Evolutionary conservation across 2,113 vertebrate species (phyloP).

Genomic region (Trichomycterus rosablanca): DNA sequence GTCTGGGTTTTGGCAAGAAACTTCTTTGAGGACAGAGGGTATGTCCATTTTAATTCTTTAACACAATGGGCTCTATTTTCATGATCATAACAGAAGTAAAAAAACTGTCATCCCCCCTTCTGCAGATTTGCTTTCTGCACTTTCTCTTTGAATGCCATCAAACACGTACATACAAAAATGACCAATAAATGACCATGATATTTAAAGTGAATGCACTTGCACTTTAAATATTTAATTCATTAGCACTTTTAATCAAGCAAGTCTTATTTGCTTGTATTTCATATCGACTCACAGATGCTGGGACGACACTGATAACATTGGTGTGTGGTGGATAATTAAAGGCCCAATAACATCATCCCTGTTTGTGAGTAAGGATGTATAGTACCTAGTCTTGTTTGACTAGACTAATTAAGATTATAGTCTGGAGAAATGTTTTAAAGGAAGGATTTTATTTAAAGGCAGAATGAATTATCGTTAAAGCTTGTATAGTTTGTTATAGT

Average conservation of each 20-base stretch:
- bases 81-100: too few species aligned
- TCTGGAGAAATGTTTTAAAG: too few species aligned
- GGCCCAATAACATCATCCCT: constrained; percentile 68
- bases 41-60: too few species aligned
- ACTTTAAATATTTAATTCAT: constrained; percentile 1
- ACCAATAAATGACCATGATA: background rate
- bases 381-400: too few species aligned
- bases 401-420: too few species aligned
- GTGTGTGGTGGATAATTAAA: constrained; percentile 74
- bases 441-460: background rate
- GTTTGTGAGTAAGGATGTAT: constrained; percentile 58
- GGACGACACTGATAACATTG: constrained; percentile 66
- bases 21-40: constrained; percentile 67
- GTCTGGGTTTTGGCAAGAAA: constrained; percentile 68
- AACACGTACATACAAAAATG: too few species aligned
- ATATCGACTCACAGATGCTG: constrained; percentile 61
- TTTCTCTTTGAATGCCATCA: too few species aligned
- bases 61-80: too few species aligned
- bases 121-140: too few species aligned
- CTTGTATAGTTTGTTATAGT: too few species aligned
- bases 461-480: background rate
- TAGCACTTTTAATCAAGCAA: too few species aligned
- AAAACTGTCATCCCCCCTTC: too few species aligned
- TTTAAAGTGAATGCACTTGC: background rate
- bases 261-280: background rate